A percentile compares a stretch with the other conserved stretches of the same genome.
phyloP scores from a whole-genome alignment of 1,140 invertebrate genomes.

The Hypsibius dujardini region DNA sequence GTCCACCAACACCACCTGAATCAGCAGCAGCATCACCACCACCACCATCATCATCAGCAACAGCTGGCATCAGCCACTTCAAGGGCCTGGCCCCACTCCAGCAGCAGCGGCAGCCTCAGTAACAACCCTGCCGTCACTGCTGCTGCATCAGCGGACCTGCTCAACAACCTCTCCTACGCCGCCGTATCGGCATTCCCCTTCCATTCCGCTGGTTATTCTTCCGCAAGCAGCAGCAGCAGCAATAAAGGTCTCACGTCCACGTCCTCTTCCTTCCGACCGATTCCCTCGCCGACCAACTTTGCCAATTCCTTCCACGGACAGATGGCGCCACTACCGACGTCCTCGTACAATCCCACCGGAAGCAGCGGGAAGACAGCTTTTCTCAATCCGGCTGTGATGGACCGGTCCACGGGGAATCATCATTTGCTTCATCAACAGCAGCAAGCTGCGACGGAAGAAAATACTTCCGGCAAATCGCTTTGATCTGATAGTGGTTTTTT shows the following conservation, averaged over 20 bases:
- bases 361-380: not conserved
- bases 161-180: not conserved
- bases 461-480: too few relatives aligned
- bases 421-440: not conserved
- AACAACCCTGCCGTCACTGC: too few relatives aligned
- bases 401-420: not conserved
- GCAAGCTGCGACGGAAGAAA: not conserved
- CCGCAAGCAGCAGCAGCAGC: not conserved
- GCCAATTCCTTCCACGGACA: not conserved
- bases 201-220: not conserved
- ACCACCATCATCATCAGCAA: too few relatives aligned
- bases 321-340: not conserved
- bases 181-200: not conserved
- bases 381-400: not conserved
- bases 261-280: not conserved
- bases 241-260: not conserved
- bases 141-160: too few relatives aligned
- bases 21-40: not conserved
- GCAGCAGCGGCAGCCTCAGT: too few relatives aligned
- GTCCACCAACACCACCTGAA: not conserved
- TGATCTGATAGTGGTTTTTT: too few relatives aligned
- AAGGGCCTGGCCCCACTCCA: too few relatives aligned
- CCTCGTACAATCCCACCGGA: not conserved
- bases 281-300: constrained; percentile 1
- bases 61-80: too few relatives aligned